Evolutionary conservation across 2,797 vertebrate genomes (phyloP), one percentile per base, ranked within the genome.

Genomic region (Labroides dimidiatus): DNA sequence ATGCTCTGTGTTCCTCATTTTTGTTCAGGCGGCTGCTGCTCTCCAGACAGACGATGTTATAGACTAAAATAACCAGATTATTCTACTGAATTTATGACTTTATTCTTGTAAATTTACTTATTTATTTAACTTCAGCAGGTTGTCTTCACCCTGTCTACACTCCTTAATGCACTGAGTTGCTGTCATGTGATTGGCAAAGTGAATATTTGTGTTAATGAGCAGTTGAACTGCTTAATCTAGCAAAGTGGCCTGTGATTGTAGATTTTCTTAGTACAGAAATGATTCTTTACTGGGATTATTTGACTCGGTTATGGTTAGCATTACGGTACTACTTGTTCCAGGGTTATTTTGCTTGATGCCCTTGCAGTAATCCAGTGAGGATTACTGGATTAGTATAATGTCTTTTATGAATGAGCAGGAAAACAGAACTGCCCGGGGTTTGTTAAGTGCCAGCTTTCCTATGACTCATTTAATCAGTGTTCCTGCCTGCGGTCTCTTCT

Each of bases 371-470:
- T 49, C 6, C 6, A 14, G 47, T 15, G 12, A 20, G 5, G 21
- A 49, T 21, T 23, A 16, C 20, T 39, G 13, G 43, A 33, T 23
- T 48, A 41, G 33, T 69, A 19, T 17, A 20, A 41, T 21, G 16
- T 66, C 23, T 57, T 51, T 45, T 55, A 16, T 53, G 49, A 64
- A 64, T 30, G 2, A 23, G 51, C 55, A n/a, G 44, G 44, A 65
- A 57, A 52, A 50, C 23, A 13, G 56, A 5, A 23, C 43, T 49
- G 43, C 48, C 58, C 41, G 11, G 13, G 73, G 39, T 59, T 67
- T 60, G 27, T 64, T 54, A 66, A 80, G 33, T 13, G 30, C 43
- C 23, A 24, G n/a, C 44, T 55, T 44, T 57, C 20, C 43, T 51
- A 17, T 59, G 30, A 16, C 47, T 49, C 27, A 41, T 66, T 65